Evolutionary conservation across 2,113 vertebrate genomes (phyloP), one percentile per base, ranked within the genome.

Genomic region (Catharus bicknelli): DNA sequence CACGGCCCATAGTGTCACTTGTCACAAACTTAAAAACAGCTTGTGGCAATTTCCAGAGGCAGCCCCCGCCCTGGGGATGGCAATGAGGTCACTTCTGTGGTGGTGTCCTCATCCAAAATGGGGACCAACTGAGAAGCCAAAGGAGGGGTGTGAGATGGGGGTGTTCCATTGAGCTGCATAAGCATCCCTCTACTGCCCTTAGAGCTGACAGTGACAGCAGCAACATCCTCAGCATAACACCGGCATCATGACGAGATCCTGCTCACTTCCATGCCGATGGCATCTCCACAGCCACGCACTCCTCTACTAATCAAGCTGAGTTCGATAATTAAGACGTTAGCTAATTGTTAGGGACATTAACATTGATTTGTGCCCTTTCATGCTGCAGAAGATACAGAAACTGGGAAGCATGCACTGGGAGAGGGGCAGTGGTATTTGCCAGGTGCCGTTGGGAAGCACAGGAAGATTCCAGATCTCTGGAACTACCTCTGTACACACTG

Each of bases 331-430:
- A 96, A 94, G 97, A 97, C 5, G 32, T 97, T 97, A 97, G 95
- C 95, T 97, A 96, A 97, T 96, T 97, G 96, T 96, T 91, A 85
- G 95, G 94, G 95, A 96, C 93, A 95, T 96, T 95, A 96, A 50
- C 96, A 97, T 96, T 93, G 96, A 97, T 96, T 96, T 93, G 95
- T 95, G 95, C 95, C 94, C 87, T 95, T 97, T 95, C 88, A 48
- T 61, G 92, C 85, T 69, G 85, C 84, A 62, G 91, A 7, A 82
- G 36, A 72, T 20, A n/a, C 10, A 29, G 6, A 13, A 53, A n/a
- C 36, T 5, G 21, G 8, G 40, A 86, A 59, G 34, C 0, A 0
- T 2, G 7, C 2, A 2, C 25, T 9, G 40, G 54, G 59, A 90
- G 34, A 36, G 48, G 69, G 63, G 63, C 3, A 4, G 54, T 27